phyloP scores from a whole-genome alignment of 2,888 invertebrate species.

The Cryptus viduatorius region DNA sequence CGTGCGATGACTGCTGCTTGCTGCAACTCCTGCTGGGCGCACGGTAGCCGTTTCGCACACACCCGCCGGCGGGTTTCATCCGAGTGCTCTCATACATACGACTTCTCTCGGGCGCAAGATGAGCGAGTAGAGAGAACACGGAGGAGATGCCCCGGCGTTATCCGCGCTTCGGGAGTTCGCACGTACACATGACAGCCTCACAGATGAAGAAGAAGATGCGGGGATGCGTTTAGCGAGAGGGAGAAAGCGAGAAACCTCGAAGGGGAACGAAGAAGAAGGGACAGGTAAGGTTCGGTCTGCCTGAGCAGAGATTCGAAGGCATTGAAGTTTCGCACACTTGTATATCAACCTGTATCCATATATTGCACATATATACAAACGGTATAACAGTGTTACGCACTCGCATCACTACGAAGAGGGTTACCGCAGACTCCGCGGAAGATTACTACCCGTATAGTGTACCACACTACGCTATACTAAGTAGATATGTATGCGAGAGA shows the following conservation, averaged over 20 bases:
- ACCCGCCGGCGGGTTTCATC: slow-evolving; percentile 53
- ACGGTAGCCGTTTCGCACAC: slow-evolving; percentile 69
- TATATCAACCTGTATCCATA: background rate
- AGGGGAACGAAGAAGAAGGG: background rate
- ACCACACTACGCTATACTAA: background rate
- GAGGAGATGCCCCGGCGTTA: slow-evolving; percentile 39
- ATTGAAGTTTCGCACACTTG: slow-evolving; percentile 3
- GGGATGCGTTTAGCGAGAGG: slow-evolving; percentile 15
- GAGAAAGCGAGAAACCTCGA: background rate
- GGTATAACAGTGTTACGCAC: slow-evolving; percentile 6
- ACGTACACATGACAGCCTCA: slow-evolving; percentile 19
- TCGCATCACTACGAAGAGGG: slow-evolving; percentile 3
- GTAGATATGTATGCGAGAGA: slow-evolving; percentile 11
- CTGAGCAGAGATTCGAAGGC: slow-evolving; percentile 18
- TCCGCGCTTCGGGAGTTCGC: slow-evolving; percentile 39
- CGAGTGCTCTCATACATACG: slow-evolving; percentile 19
- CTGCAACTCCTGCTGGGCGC: slow-evolving; percentile 31
- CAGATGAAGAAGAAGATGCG: background rate
- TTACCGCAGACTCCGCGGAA: slow-evolving; percentile 6
- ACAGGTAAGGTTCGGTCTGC: background rate
- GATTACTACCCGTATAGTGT: slow-evolving; percentile 6
- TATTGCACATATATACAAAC: background rate
- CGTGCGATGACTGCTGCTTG: slow-evolving; percentile 64
- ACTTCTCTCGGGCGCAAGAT: slow-evolving; percentile 30
- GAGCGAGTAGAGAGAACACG: slow-evolving; percentile 26